These are phyloP conservation scores for Hoplostethus atlanticus DNA, from an alignment of 2,797 vertebrate genomes.

Conservation along the genomic window DNA sequence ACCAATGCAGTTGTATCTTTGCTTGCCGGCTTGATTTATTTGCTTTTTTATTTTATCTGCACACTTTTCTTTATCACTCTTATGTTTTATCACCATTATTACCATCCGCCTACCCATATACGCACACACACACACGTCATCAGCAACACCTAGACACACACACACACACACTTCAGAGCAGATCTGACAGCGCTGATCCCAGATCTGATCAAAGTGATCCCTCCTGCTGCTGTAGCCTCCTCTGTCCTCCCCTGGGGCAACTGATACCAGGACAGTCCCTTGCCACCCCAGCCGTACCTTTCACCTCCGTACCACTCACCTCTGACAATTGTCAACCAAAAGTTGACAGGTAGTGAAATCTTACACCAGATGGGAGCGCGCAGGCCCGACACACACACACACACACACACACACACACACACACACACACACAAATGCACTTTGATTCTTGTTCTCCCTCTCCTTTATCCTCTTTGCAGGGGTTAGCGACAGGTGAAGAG, in stretches of 20 bases:
- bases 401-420: slow-evolving; percentile 5
- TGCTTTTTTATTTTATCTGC: too few relatives aligned
- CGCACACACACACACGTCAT: background rate
- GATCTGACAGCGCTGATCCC: slow-evolving; percentile 42
- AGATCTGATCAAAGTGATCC: slow-evolving; percentile 9
- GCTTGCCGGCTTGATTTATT: too few relatives aligned
- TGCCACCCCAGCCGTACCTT: background rate
- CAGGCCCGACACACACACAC: background rate
- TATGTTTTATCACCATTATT: too few relatives aligned
- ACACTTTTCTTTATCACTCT: too few relatives aligned
- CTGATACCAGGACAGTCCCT: slow-evolving; percentile 9
- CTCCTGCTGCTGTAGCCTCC: slow-evolving; percentile 15
- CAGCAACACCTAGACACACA: background rate
- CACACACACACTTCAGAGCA: background rate
- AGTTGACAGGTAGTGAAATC: slow-evolving; percentile 46
- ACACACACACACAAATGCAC: slow-evolving; percentile 10
- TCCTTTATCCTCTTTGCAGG: background rate
- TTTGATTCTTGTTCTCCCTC: background rate
- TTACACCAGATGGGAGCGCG: slow-evolving; percentile 21
- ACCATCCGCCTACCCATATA: background rate
- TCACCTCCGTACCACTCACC: too few relatives aligned
- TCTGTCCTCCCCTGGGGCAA: slow-evolving; percentile 1
- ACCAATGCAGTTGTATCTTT: too few relatives aligned
- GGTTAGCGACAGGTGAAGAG: background rate
- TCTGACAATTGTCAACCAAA: slow-evolving; percentile 65